A percentile compares a stretch with the other conserved stretches of the same genome.
These are phyloP conservation scores for Phocoena sinus DNA, from an alignment of 2,113 vertebrate species.

Conservation along the genomic window DNA sequence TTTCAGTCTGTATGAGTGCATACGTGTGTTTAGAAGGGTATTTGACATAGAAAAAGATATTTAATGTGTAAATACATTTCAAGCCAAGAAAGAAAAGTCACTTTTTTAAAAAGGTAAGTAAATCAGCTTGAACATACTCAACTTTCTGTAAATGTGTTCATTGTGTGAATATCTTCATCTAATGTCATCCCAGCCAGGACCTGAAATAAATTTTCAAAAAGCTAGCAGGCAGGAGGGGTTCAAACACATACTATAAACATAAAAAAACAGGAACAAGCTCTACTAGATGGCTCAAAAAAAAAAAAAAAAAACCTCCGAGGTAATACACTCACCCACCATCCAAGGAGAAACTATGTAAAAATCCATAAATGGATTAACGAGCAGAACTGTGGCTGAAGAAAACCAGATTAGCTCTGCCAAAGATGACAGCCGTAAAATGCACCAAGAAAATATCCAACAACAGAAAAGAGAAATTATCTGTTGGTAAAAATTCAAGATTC, in stretches of 20 bases:
- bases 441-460: slow-evolving; percentile 53
- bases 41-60: neutral
- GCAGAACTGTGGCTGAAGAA: slow-evolving; percentile 63
- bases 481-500: slow-evolving; percentile 52
- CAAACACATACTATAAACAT: neutral
- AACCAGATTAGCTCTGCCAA: slow-evolving; percentile 64
- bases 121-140: neutral
- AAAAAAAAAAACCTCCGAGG: neutral
- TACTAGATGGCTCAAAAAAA: neutral
- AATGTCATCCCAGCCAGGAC: neutral
- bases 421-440: slow-evolving; percentile 55
- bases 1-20: neutral
- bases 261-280: neutral
- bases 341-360: slow-evolving; percentile 58
- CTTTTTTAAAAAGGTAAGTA: neutral
- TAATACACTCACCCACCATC: neutral
- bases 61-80: neutral
- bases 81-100: neutral
- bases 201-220: neutral
- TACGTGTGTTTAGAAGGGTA: neutral
- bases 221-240: neutral
- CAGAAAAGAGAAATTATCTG: slow-evolving; percentile 53
- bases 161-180: neutral
- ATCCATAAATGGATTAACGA: slow-evolving; percentile 54
- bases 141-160: neutral